Evolutionary conservation across 2,113 vertebrate species (phyloP).

Genomic region (Archilochus colubris): DNA sequence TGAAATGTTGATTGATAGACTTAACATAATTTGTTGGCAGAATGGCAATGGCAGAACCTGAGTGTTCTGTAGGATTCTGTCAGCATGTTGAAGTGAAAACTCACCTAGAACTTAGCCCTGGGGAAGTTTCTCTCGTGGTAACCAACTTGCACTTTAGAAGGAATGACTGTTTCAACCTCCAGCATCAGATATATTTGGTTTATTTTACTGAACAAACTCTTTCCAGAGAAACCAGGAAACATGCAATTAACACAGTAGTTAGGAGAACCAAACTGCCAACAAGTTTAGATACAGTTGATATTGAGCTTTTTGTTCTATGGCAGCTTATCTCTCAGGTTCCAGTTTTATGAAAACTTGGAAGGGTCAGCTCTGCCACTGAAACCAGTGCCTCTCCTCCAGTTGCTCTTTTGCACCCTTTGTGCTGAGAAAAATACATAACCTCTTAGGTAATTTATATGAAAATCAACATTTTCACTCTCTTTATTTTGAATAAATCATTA

Average conservation of each 20-base stretch:
- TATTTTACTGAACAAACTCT: background rate
- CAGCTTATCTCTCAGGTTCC: background rate
- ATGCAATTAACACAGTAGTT: background rate
- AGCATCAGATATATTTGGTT: background rate
- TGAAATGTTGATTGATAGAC: background rate
- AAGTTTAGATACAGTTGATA: background rate
- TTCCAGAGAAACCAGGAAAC: background rate
- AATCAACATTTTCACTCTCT: background rate
- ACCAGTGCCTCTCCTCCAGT: background rate
- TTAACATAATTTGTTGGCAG: background rate
- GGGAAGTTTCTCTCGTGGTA: background rate
- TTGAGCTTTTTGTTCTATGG: background rate
- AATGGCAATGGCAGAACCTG: background rate
- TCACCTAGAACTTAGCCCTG: background rate
- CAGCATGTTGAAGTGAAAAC: background rate
- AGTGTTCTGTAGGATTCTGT: background rate
- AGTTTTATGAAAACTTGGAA: conserved; percentile 6
- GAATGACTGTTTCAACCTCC: background rate
- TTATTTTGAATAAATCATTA: background rate
- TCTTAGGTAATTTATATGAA: background rate
- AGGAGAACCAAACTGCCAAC: background rate
- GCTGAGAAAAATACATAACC: background rate
- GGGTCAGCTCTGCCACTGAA: background rate
- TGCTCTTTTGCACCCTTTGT: background rate
- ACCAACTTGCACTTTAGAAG: background rate